These are phyloP conservation scores for Cotesia congregata DNA, from an alignment of 2,888 invertebrate genomes.

Conservation along the genomic window DNA sequence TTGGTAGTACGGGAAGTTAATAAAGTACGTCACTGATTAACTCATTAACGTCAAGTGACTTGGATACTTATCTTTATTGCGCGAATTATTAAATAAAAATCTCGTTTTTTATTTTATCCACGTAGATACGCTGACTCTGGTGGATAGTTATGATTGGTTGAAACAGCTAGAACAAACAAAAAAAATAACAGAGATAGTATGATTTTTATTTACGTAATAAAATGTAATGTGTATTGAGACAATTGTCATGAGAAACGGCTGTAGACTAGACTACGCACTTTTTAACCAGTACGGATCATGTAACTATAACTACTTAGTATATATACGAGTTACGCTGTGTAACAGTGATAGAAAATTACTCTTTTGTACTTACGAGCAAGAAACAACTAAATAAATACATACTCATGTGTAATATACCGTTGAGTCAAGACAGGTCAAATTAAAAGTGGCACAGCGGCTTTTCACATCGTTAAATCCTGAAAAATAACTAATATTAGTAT, in stretches of 20 bases:
- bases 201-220: conserved; percentile 27
- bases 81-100: background rate
- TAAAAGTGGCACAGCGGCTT: conserved; percentile 47
- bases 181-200: background rate
- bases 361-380: background rate
- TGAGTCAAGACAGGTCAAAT: conserved; percentile 42
- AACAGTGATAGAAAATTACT: background rate
- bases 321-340: background rate
- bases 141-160: background rate
- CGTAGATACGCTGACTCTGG: background rate
- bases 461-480: conserved; percentile 30
- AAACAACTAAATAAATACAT: background rate
- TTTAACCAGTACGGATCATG: background rate
- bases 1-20: conserved; percentile 2
- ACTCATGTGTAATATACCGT: background rate
- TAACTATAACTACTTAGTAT: background rate
- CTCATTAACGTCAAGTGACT: conserved; percentile 9
- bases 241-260: conserved; percentile 10
- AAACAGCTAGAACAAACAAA: background rate
- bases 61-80: background rate
- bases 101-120: background rate
- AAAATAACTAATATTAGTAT: background rate
- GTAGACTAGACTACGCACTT: background rate
- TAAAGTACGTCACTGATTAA: conserved; percentile 16
- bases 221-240: conserved; percentile 6